These are phyloP conservation scores for Perognathus longimembris DNA, from an alignment of 2,113 vertebrate genomes.

Conservation along the genomic window DNA sequence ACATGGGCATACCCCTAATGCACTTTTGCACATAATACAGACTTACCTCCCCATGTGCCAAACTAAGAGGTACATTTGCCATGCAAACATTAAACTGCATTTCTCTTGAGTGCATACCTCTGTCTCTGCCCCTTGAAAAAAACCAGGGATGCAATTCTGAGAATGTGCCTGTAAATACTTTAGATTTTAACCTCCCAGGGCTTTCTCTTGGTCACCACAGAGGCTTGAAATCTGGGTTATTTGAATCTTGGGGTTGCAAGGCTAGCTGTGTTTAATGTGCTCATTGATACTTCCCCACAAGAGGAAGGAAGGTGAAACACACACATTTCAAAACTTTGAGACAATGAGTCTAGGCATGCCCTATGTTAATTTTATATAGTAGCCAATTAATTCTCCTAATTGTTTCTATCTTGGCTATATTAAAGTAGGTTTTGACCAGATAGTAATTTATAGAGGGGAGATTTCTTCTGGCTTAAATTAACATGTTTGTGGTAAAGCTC, in stretches of 20 bases:
- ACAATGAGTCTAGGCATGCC: background rate
- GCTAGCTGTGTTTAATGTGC: no score
- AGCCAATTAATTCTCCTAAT: slow-evolving; percentile 19
- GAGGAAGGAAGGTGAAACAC: background rate
- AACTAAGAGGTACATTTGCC: slow-evolving; percentile 49
- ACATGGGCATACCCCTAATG: background rate
- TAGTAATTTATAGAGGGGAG: slow-evolving; percentile 26
- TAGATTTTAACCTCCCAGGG: slow-evolving; percentile 69
- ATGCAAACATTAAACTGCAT: slow-evolving; percentile 40
- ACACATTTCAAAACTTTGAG: slow-evolving; percentile 6
- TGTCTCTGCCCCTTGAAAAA: slow-evolving; percentile 51
- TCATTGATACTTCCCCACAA: background rate
- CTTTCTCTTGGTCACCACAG: slow-evolving; percentile 69
- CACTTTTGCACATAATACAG: background rate
- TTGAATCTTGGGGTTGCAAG: background rate
- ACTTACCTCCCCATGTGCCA: background rate
- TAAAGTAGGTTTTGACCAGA: slow-evolving; percentile 23
- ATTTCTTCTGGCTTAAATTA: slow-evolving; percentile 8
- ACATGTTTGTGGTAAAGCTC: background rate
- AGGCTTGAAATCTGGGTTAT: background rate
- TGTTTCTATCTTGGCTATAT: slow-evolving; percentile 9
- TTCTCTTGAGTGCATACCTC: slow-evolving; percentile 75
- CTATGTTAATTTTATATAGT: slow-evolving; percentile 19
- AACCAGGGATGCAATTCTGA: slow-evolving; percentile 61
- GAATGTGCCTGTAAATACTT: slow-evolving; percentile 78